Conservation (phyloP, 2,113 vertebrate species). For the Microcebus ravelobensis region DNA sequence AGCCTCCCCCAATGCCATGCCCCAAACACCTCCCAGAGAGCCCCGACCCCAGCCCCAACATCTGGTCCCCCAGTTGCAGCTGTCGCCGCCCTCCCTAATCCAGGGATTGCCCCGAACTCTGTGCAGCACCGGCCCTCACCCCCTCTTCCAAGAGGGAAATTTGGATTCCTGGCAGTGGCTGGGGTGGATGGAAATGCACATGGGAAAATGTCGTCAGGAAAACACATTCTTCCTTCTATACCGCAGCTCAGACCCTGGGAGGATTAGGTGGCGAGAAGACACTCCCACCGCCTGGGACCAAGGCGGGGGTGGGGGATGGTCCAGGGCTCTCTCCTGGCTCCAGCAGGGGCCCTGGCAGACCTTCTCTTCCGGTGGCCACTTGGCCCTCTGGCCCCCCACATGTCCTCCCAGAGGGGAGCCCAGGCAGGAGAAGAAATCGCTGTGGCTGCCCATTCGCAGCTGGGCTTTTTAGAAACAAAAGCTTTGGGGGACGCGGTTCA, state of each 20-base stretch:
- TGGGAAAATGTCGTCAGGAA: constrained; percentile 50
- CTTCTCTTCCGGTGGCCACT: not conserved
- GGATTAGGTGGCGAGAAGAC: constrained; percentile 34
- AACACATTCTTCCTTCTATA: constrained; percentile 36
- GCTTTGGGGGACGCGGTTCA: constrained; percentile 53
- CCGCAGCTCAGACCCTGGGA: not conserved
- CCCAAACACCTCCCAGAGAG: constrained; percentile 1
- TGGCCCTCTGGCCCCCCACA: not conserved
- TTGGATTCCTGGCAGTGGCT: constrained; percentile 17
- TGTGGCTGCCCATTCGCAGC: constrained; percentile 51
- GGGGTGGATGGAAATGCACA: constrained; percentile 37
- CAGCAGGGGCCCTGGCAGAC: not conserved
- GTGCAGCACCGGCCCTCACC: not conserved
- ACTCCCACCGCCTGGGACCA: constrained; percentile 25
- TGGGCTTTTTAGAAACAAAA: constrained; percentile 66
- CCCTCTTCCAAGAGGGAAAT: constrained; percentile 51
- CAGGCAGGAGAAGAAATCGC: not conserved
- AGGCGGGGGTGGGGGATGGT: not conserved
- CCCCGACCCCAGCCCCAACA: constrained; percentile 30
- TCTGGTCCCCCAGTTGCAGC: constrained; percentile 61
- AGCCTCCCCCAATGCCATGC: not conserved
- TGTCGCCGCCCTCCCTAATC: not conserved
- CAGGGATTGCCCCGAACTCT: constrained; percentile 59
- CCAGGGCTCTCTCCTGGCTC: not conserved
- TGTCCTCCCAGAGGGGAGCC: not conserved